Evolutionary conservation across 1,140 invertebrate genomes (phyloP).

Genomic region (Drosophila pandora): DNA sequence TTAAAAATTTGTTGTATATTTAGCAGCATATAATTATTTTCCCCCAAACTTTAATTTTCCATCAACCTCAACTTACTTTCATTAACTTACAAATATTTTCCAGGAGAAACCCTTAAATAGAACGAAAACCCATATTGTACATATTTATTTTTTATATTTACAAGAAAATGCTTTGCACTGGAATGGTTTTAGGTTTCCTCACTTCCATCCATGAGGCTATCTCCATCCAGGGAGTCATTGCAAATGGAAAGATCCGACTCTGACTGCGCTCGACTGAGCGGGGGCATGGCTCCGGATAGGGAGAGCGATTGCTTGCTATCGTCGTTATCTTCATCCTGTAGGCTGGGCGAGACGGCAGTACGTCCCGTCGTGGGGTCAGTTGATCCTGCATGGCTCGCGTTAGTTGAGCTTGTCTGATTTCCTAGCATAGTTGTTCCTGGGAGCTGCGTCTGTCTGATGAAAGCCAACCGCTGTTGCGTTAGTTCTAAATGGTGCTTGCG

Average conservation of each 20-base stretch:
- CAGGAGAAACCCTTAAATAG: neutral
- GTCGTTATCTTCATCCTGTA: slow-evolving; percentile 71
- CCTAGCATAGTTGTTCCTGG: slow-evolving; percentile 42
- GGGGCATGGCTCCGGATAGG: slow-evolving; percentile 38
- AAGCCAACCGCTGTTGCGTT: slow-evolving; percentile 93
- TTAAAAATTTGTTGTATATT: too few species aligned
- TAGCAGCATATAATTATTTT: too few species aligned
- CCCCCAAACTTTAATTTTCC: neutral
- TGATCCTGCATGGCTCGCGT: slow-evolving; percentile 31
- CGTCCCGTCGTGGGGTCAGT: slow-evolving; percentile 26
- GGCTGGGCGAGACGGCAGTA: slow-evolving; percentile 48
- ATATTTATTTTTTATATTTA: slow-evolving; percentile 73
- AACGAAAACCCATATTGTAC: slow-evolving; percentile 46
- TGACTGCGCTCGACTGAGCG: slow-evolving; percentile 62
- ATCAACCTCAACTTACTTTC: neutral
- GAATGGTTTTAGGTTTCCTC: slow-evolving; percentile 66
- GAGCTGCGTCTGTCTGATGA: slow-evolving; percentile 87
- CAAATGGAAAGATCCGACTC: slow-evolving; percentile 82
- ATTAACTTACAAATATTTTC: neutral
- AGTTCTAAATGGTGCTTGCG: slow-evolving; percentile 96
- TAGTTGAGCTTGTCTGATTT: slow-evolving; percentile 7
- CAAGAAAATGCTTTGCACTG: slow-evolving; percentile 31
- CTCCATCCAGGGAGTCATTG: slow-evolving; percentile 77
- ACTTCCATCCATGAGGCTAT: slow-evolving; percentile 76
- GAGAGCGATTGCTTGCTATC: slow-evolving; percentile 73